Evolutionary conservation across 92 coral and sea anemone genomes (phyloP), one percentile per base, ranked within the genome.

Genomic region (Umimayanthus kanabou): DNA sequence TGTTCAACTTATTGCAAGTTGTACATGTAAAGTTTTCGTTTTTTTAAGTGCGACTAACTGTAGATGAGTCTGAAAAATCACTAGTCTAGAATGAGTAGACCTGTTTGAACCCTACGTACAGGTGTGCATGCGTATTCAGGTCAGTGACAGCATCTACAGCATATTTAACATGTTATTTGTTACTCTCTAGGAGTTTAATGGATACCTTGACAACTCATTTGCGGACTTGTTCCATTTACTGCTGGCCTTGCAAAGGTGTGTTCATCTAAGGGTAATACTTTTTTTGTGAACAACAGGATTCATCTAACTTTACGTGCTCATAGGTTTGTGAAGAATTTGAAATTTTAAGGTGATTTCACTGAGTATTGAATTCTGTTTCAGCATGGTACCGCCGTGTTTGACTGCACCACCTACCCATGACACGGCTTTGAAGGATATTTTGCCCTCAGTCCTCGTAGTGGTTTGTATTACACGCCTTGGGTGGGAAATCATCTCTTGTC

Each of bases 361-460:
- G n/a, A 47, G 65, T 20, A 4, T 88, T 45, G 16, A 1, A 25
- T 85, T 69, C 20, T n/a, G 14, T 81, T 81, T 16, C 76, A 91
- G 97, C 85, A 84, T 81, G 76, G 82, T 92, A 45, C 93, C 93
- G 30, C 94, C 95, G 86, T 92, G 92, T 77, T 80, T 86, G 37
- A 91, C 87, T 75, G 92, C 92, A 23, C 89, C 91, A 50, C 73
- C 89, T 37, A 79, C 85, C 39, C 43, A 81, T 6, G 43, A 79
- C 30, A 39, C 80, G 64, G 88, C 93, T 26, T 65, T 80, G 53
- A 83, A 86, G 28, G 93, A 92, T 39, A 47, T 88, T n/a, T 90
- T 79, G 47, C 85, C 96, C 47, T 92, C 94, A 14, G 83, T 95
- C 47, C 84, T 94, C 9, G 92, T 94, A 77, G 95, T 86, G 90